Base-by-base conservation (phyloP, 2,888 invertebrate genomes). In the Busseola fusca region DNA sequence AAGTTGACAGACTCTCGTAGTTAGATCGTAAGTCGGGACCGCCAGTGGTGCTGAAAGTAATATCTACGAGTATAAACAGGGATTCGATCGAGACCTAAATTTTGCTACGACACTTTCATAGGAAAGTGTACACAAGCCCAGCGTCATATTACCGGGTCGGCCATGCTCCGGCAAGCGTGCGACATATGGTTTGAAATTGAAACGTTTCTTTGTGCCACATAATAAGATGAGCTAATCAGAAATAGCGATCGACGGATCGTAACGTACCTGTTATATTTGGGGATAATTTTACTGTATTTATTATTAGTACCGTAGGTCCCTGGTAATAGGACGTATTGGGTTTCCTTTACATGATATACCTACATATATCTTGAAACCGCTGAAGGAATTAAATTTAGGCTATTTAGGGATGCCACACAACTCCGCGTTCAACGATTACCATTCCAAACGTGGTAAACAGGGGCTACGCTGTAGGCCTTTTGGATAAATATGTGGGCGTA, bases 111-210 rank as follows among this genome's bases (percentile, higher is more conserved):
- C 37, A 68, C 30, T 21, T 48, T 45, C 18, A n/a, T 57, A 78
- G 16, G 58, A 76, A 75, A 69, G 62, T 68, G 34, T 67, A 68
- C 62, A 50, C 54, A 67, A 67, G 25, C 3, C n/a, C 34, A 65
- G 76, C 56, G 48, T 84, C 75, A 74, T 54, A n/a, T 84, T 81
- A 79, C 78, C 72, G 80, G 69, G 64, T 9, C 72, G 72, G 84
- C 76, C 80, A 80, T 76, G 89, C 88, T 81, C 79, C 78, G 79
- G 74, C 81, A 76, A 84, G 87, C 91, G 88, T 89, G 77, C 78
- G 93, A 93, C 92, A 82, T 62, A 78, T 81, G 87, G 92, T 89
- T 89, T 91, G 89, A 92, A 94, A 86, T 92, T 90, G 92, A 94
- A 86, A 91, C 93, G 85, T 87, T 89, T 89, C 87, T 91, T 92